Evolutionary conservation across 2,888 invertebrate species (phyloP), one percentile per base, ranked within the genome.

Genomic region (Cartodere bifasciata): DNA sequence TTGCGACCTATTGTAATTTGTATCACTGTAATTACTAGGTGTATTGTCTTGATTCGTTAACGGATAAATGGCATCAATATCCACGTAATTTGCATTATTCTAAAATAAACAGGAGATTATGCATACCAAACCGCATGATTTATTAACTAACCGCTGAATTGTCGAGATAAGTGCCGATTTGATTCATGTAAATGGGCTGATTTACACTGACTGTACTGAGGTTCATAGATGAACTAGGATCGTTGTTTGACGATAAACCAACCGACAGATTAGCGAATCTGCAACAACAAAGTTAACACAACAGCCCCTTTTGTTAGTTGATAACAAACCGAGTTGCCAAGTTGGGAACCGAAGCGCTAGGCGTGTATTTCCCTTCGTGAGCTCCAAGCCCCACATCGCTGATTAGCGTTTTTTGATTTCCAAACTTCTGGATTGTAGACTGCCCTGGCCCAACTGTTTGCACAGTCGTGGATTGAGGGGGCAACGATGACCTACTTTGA

Each of bases 361-460:
- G 82, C 21, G 83, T 83, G 53, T 83, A 84, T 59, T 82, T 83
- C 41, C 82, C 83, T 49, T 82, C 81, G 55, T 83, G 82, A 28
- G 80, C 81, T 38, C 79, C 75, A 51, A 81, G 65, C 14, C 81
- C 80, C 3, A 71, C 65, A 15, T 71, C 66, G 46, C 70, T 72
- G 37, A 67, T 64, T 16, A 67, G 64, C 1, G 70, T 65, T 53
- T 81, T 79, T 34, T 75, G 74, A 56, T 79, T 79, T 16, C 80
- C 79, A 62, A 82, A 82, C 56, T 81, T 82, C 53, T 81, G 79
- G 45, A 58, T 55, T 3, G 57, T 57, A 23, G 46, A 52, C 35
- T 47, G 49, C 7, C 46, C 41, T 37, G 48, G 46, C 20, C 38
- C 38, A 36, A 45, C 16, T 32, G 31, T 13, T 29, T 35, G 23